Base-by-base conservation (phyloP, 92 coral and sea anemone species). In the Epizoanthus fatuus region DNA sequence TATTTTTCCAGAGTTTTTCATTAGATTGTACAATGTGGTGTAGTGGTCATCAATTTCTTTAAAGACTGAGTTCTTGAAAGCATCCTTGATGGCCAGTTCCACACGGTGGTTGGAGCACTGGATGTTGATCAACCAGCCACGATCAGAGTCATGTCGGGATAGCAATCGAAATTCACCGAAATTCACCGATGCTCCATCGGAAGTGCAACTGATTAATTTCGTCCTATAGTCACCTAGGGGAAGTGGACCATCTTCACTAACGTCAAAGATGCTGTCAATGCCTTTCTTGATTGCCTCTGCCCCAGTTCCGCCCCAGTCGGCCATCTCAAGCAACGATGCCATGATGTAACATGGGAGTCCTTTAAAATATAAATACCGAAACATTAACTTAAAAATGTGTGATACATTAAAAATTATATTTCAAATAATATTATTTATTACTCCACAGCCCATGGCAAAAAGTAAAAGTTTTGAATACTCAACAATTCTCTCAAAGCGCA, bases 401-500 rank as follows among this genome's bases (percentile, higher is more conserved):
- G 52, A 47, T 42, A 7, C 47, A 42, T 4, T 22, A 42, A 5
- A 42, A 42, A 42, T 42, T 42, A 7, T 42, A 47, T 47, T 7
- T 47, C 9, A 47, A 47, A 10, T 47, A 7, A 47, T 7, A 4
- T 47, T 47, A 47, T 47, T 12, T 5, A 5, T 3, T 40, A 40
- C 6, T 5, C 52, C 7, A 47, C 52, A 7, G 52, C 5, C 1
- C 2, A 7, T 47, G 25, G 25, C 52, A 47, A 47, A 47, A 47
- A 47, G 1, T 47, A 47, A 4, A 47, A 47, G 52, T 47, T 12
- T 47, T 7, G 52, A 2, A 7, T 7, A 7, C 12, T 6, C 16
- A 59, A 78, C 75, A 69, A 68, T 81, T 66, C 47, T 69, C 51
- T 69, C 79, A 19, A 83, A 69, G 16, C 80, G 87, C 80, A 83